Evolutionary conservation across 2,113 vertebrate species (phyloP), one percentile per base, ranked within the genome.

Genomic region (Zosterops lateralis): DNA sequence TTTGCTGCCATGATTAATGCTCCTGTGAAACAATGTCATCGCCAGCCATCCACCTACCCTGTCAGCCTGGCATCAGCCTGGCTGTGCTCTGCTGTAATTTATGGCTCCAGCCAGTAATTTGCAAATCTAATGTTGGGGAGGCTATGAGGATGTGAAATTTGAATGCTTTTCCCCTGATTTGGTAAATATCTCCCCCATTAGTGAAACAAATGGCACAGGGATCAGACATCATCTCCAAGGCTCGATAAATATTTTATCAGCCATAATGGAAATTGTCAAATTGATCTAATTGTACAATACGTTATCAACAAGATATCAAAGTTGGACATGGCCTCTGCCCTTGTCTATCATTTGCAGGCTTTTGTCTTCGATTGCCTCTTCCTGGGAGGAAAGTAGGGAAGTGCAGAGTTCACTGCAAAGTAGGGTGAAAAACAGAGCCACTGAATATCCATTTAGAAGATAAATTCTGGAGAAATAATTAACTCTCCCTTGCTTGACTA

Each of bases 241-340:
- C 98, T 98, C 98, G 97, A 99, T 99, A 99, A 99, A 99, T 99
- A 99, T 99, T 99, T 99, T 98, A 99, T 99, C 98, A 99, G 98
- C 98, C 97, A 97, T 99, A 99, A 99, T 99, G 99, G 99, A 98
- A 99, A 99, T 99, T 99, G 98, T 99, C 99, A 99, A 98, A 98
- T 98, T 97, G 97, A 97, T 97, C 98, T 99, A 99, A 99, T 99
- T 99, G 99, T 98, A 97, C 98, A 98, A 98, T 99, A 98, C 81
- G 98, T 99, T 99, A 99, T 99, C 98, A 98, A 98, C 96, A 93
- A 97, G 97, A 94, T 98, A 98, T 98, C 98, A 98, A 96, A 98
- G 97, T 93, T 89, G 77, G 98, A 98, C 97, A 65, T 92, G 98
- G 98, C 98, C 98, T 98, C 98, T 98, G 98, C 98, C 95, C 91